These are phyloP conservation scores for Drosophila kohkoa DNA, from an alignment of 1,140 invertebrate species.

Conservation along the genomic window DNA sequence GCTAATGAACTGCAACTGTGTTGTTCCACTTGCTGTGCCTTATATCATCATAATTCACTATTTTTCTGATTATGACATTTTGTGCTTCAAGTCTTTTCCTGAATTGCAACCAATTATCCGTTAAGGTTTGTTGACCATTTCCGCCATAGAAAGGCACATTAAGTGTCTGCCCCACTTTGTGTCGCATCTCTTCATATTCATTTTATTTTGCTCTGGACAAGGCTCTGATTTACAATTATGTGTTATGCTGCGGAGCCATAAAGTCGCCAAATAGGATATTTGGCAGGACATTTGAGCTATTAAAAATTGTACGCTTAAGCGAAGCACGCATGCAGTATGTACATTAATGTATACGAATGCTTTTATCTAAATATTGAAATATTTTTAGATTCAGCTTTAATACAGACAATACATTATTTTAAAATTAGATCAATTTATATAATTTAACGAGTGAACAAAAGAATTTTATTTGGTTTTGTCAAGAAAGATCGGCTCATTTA, in stretches of 20 bases:
- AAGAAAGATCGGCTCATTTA: too few species aligned
- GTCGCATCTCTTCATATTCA: conserved; percentile 3
- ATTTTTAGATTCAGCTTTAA: too few species aligned
- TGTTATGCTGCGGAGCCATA: conserved; percentile 52
- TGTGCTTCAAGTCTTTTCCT: conserved; percentile 45
- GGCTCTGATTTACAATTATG: conserved; percentile 64
- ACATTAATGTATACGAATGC: neutral
- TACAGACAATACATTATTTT: too few species aligned
- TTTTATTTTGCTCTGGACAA: conserved; percentile 14
- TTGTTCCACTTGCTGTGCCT: conserved; percentile 51
- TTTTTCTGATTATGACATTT: conserved; percentile 72
- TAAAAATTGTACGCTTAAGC: conserved; percentile 5
- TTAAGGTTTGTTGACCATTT: conserved; percentile 29
- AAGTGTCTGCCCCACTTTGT: neutral
- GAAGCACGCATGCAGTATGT: neutral
- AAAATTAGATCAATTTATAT: too few species aligned
- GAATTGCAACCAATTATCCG: conserved; percentile 53
- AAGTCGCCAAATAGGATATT: conserved; percentile 41
- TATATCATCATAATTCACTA: conserved; percentile 63
- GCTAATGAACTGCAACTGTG: conserved; percentile 69
- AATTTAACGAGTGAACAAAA: too few species aligned
- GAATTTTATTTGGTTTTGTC: too few species aligned
- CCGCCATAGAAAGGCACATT: neutral
- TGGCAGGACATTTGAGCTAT: conserved; percentile 7
- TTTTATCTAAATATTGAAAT: neutral